Percentiles rank a stretch among this genome's conserved stretches.
Conservation (phyloP, 1,140 invertebrate genomes). For the Drosophila novamexicana region DNA sequence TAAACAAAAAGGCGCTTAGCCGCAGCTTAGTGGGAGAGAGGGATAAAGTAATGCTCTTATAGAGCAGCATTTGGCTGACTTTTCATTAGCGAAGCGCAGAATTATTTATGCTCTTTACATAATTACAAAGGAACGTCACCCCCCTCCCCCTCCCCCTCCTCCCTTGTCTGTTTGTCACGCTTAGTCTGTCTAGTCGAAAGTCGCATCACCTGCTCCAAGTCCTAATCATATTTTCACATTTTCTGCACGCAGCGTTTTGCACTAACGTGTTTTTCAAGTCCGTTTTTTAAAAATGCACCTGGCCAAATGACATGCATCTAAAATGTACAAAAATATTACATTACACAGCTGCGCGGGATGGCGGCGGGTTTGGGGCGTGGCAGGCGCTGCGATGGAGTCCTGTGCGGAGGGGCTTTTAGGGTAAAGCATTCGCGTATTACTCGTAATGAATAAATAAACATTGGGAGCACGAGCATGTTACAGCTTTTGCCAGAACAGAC, state of each 20-base stretch:
- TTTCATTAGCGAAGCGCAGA: slow-evolving; percentile 56
- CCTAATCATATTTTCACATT: slow-evolving; percentile 42
- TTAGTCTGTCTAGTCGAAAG: not conserved
- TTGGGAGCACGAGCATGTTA: slow-evolving; percentile 21
- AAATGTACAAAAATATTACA: slow-evolving; percentile 78
- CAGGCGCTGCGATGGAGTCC: too few species aligned
- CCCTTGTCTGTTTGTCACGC: not conserved
- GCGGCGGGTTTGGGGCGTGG: not conserved
- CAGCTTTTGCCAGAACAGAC: not conserved
- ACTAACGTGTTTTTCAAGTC: slow-evolving; percentile 10
- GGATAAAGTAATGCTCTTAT: slow-evolving; percentile 12
- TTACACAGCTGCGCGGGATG: slow-evolving; percentile 44
- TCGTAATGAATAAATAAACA: slow-evolving; percentile 81
- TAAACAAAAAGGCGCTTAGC: slow-evolving; percentile 10
- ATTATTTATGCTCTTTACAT: slow-evolving; percentile 77
- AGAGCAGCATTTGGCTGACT: slow-evolving; percentile 12
- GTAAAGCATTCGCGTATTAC: slow-evolving; percentile 55
- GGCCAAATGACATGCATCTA: slow-evolving; percentile 77
- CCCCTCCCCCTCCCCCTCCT: not conserved
- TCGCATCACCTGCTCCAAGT: slow-evolving; percentile 14
- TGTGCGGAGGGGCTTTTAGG: not conserved
- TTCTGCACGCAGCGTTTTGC: not conserved
- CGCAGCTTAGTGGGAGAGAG: slow-evolving; percentile 11
- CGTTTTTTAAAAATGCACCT: slow-evolving; percentile 67
- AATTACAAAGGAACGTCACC: slow-evolving; percentile 54